Conservation (phyloP, 2,113 vertebrate genomes). For the Thermophis baileyi region DNA sequence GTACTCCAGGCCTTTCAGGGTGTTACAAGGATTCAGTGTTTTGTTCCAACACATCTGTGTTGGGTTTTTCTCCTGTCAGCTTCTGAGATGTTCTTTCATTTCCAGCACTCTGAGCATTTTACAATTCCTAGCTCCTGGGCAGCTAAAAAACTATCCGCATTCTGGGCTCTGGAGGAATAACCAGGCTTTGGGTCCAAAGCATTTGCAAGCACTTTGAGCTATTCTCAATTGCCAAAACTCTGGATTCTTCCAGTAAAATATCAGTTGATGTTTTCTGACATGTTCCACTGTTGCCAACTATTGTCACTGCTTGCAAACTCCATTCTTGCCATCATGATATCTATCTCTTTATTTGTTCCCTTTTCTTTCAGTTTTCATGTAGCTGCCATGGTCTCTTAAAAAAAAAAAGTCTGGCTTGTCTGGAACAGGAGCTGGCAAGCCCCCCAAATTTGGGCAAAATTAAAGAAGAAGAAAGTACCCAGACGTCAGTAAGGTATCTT, state of each 20-base stretch:
- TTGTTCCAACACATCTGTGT: not conserved
- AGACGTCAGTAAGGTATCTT: not conserved
- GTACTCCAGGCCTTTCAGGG: not conserved
- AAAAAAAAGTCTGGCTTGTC: not conserved
- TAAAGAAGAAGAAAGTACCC: not conserved
- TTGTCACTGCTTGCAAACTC: not conserved
- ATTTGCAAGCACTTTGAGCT: not conserved
- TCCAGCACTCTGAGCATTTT: not conserved
- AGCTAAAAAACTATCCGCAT: not conserved
- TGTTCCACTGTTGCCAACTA: not conserved
- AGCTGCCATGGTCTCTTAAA: not conserved
- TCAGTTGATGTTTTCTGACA: not conserved
- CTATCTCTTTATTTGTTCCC: not conserved
- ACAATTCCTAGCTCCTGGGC: not conserved
- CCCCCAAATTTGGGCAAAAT: not conserved
- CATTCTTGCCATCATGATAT: not conserved
- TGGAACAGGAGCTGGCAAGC: not conserved
- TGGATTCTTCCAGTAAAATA: not conserved
- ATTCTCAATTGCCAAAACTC: not conserved
- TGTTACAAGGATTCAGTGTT: not conserved
- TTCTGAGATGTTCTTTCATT: not conserved
- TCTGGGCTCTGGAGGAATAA: too few species aligned
- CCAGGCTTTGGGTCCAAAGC: not conserved
- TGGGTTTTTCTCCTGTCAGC: not conserved
- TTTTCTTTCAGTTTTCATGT: not conserved